Evolutionary conservation across 2,888 invertebrate species (phyloP), one percentile per base, ranked within the genome.

Genomic region (Drosophila ustulata): DNA sequence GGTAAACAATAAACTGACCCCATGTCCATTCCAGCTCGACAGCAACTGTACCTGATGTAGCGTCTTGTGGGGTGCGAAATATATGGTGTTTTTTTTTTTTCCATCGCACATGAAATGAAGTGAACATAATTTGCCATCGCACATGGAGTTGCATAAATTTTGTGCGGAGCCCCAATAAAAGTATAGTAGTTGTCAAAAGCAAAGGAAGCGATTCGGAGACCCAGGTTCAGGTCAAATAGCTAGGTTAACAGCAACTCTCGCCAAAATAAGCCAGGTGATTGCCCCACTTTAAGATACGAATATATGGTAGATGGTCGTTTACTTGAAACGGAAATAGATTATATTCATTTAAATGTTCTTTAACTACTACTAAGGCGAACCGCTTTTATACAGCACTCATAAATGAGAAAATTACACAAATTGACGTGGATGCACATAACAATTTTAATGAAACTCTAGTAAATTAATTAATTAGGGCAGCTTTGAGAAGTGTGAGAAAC

Each of bases 1-100:
- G 81, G 83, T 79, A 82, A 82, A 83, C 83, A 83, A 83, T 78
- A 71, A 81, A 72, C 83, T 86, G 86, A 86, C 86, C 83, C 64
- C 78, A 30, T 43, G 63, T 43, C 41, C 47, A 56, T 25, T 25
- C 47, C 9, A 46, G 30, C 41, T 55, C 55, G 30, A 55, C 23
- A 32, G 55, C 39, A 45, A 26, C 66, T 57, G 62, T 79, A 72
- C 76, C 72, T 78, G 75, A 70, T 68, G 64, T 65, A 32, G 43
- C 8, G 61, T 7, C 39, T 32, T 47, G 61, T 28, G 41, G 52
- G 63, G 74, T 78, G 74, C 57, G 67, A 78, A 82, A 75, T 80
- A 80, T 80, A 73, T 80, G 76, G 71, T 47, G 26, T 63, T 64
- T 61, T 37, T n/a, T n/a, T 34, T 66, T 69, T 66, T 53, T 43